Base-by-base conservation (phyloP, 2,888 invertebrate genomes). In the Cantharis lateralis region DNA sequence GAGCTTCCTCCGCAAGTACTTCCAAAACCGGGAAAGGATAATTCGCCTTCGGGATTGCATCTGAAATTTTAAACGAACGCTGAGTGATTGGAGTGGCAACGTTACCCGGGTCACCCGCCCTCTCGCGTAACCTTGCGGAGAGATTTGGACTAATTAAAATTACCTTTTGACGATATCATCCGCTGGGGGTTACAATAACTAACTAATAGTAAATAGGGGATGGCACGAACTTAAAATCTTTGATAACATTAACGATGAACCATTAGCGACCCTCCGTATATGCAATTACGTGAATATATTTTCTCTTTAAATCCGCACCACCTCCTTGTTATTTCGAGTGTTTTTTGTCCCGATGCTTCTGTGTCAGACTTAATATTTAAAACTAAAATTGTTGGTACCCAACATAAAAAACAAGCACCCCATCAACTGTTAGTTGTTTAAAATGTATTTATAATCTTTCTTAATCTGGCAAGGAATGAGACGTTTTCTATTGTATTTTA, bases 1-100 rank as follows among this genome's bases (percentile, higher is more conserved):
- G 90, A 88, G 71, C 89, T 88, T 81, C 90, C 89, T 81, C 90
- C 91, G 85, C 91, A 90, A 79, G 89, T 88, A 81, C 90, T 89
- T 86, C 89, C 89, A 87, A 91, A 91, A 80, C 91, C 89, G 82
- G 91, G 89, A 86, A 91, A 91, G 82, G 90, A 90, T 85, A 91
- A 87, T 85, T 91, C 91, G 84, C 89, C 89, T 82, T 91, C 91
- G 78, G 91, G 89, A 85, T 89, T 90, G 89, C 90, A 91, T 88
- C 90, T 91, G 87, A 68, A 87, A 24, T 24, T 24, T 24, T 24
- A 24, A 24, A 24, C 24, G 9, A 24, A 24, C 9, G 9, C 24
- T 24, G 24, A 24, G 24, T 4, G 24, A 9, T 24, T 24, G 9
- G 24, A 24, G 24, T 5, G 24, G 1, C 24, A 24, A 5, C 24